A percentile compares a stretch with the other conserved stretches of the same genome.
These are phyloP conservation scores for Lithobates pipiens DNA, from an alignment of 2,797 vertebrate species.

Conservation along the genomic window DNA sequence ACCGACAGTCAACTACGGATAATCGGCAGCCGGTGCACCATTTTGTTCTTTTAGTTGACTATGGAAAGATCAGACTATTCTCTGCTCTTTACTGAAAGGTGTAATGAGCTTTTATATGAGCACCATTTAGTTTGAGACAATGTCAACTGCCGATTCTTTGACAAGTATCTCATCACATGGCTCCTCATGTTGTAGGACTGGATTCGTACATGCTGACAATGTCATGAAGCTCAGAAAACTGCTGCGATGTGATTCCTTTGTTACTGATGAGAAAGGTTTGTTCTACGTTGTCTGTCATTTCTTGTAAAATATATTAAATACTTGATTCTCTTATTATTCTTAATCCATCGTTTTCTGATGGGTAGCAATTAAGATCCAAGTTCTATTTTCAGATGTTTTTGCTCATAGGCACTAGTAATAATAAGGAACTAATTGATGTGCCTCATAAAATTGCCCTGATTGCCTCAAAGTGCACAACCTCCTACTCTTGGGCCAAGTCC, in stretches of 20 bases:
- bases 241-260: slow-evolving; percentile 81
- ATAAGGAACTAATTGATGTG: no score
- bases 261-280: slow-evolving; percentile 83
- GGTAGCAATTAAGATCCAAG: no score
- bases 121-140: background rate
- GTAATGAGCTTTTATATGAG: background rate
- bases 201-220: slow-evolving; percentile 81
- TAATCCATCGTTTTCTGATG: background rate
- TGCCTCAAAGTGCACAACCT: no score
- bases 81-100: background rate
- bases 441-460: no score
- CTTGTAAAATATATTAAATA: background rate
- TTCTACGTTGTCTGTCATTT: background rate
- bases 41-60: no score
- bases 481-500: no score
- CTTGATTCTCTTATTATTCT: background rate
- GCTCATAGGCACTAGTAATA: no score
- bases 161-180: background rate
- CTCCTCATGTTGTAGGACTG: slow-evolving; percentile 70
- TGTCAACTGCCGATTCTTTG: background rate
- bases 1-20: no score
- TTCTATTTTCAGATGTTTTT: no score
- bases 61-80: background rate
- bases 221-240: slow-evolving; percentile 82
- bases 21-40: no score